Evolutionary conservation across 2,797 vertebrate species (phyloP), one percentile per base, ranked within the genome.

Genomic region (Psittacula echo): DNA sequence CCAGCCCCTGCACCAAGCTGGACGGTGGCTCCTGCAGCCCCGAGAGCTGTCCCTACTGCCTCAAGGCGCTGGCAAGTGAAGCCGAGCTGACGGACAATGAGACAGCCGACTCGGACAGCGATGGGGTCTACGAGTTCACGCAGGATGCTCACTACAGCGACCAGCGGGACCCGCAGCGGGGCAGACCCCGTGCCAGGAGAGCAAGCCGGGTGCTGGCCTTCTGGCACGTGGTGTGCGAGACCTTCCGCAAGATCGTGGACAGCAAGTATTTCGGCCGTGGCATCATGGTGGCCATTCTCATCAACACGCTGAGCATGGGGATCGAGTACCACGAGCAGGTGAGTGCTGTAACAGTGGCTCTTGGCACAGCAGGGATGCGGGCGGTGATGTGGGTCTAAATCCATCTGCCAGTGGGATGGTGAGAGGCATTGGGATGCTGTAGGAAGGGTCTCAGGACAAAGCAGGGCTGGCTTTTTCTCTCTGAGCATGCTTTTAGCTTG

Each of bases 181-280:
- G 92, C 54, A 98, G 98, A 89, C 96, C 97, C 67, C 96, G 79
- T 26, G 95, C 89, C 51, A 98, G 96, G 87, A 98, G 95, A 2
- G 97, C 88, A 10, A 83, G 86, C 68, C 86, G 97, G 47, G 95
- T 98, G 8, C 97, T 99, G 58, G 98, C 93, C 89, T 99, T 99
- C 97, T 99, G 99, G 99, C 98, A 98, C 10, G 95, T 99, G 94
- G 98, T 99, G 96, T 99, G 99, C 2, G 98, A 99, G 93, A 99
- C 99, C 2, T 99, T 99, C 93, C 97, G 93, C 34, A 99, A 99
- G 96, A 99, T 99, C 1, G 99, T 99, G 91, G 99, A 99, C 97
- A 99, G 99, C 98, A 99, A 99, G 84, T 99, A 99, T 93, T 99
- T 99, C 3, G 98, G 98, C 54, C 98, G 98, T 22, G 99, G 99